Evolutionary conservation across 2,113 vertebrate genomes (phyloP).

Genomic region (Carassius auratus): DNA sequence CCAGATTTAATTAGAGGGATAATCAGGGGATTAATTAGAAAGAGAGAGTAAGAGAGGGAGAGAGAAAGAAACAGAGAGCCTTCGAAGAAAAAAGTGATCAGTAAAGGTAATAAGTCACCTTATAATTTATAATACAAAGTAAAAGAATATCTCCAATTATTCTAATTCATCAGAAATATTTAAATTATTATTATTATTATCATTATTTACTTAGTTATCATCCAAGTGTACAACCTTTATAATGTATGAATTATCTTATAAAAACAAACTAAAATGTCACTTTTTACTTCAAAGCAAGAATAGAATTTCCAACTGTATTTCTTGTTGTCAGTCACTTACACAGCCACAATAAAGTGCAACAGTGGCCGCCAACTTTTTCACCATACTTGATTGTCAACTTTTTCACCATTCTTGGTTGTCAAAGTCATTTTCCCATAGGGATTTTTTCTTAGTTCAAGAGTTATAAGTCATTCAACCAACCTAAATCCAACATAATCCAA

Average conservation of each 20-base stretch:
- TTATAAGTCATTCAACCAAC: neutral
- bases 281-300: no score
- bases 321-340: no score
- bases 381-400: neutral
- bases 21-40: slow-evolving; percentile 79
- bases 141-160: neutral
- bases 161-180: neutral
- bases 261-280: no score
- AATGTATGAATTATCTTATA: neutral
- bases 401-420: neutral
- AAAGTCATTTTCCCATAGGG: neutral
- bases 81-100: slow-evolving; percentile 8
- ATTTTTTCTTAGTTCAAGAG: neutral
- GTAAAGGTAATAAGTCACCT: neutral
- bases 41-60: slow-evolving; percentile 56
- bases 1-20: slow-evolving; percentile 74
- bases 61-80: slow-evolving; percentile 41
- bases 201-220: neutral
- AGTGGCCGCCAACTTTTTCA: neutral
- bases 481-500: neutral
- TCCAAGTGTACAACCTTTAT: neutral
- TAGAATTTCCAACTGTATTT: no score
- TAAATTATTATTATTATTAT: neutral
- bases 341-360: neutral
- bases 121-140: neutral